These are phyloP conservation scores for Plebejus melissa DNA, from an alignment of 2,888 invertebrate species.

Conservation along the genomic window DNA sequence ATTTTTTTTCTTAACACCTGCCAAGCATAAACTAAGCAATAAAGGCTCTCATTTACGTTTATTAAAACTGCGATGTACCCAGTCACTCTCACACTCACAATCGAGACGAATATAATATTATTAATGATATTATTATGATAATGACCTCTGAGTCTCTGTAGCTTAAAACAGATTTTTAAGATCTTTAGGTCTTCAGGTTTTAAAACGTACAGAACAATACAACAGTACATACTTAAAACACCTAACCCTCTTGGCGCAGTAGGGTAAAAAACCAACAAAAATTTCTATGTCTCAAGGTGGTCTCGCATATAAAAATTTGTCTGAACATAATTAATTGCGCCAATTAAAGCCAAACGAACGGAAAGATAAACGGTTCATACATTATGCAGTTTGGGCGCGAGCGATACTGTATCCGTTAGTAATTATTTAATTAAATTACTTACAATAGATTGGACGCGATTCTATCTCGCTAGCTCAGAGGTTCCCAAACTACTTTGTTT, in stretches of 20 bases:
- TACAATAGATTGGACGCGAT: slow-evolving; percentile 18
- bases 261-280: background rate
- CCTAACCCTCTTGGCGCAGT: background rate
- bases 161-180: too few species aligned
- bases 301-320: background rate
- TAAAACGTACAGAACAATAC: too few species aligned
- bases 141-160: too few species aligned
- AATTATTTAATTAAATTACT: background rate
- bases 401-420: slow-evolving; percentile 18
- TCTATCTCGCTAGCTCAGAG: background rate
- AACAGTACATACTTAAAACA: background rate
- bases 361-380: slow-evolving; percentile 13
- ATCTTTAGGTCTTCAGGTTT: too few species aligned
- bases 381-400: slow-evolving; percentile 16
- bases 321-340: background rate
- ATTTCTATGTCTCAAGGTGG: background rate
- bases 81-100: too few species aligned
- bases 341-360: background rate
- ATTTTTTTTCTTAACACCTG: background rate
- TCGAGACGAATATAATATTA: too few species aligned
- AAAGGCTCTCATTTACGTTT: background rate
- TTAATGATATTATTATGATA: too few species aligned
- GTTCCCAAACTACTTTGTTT: too few species aligned
- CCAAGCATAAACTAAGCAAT: background rate
- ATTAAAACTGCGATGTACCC: too few species aligned